Conservation (phyloP, 2,888 invertebrate genomes). For the Caenorhabditis macrosperma region DNA sequence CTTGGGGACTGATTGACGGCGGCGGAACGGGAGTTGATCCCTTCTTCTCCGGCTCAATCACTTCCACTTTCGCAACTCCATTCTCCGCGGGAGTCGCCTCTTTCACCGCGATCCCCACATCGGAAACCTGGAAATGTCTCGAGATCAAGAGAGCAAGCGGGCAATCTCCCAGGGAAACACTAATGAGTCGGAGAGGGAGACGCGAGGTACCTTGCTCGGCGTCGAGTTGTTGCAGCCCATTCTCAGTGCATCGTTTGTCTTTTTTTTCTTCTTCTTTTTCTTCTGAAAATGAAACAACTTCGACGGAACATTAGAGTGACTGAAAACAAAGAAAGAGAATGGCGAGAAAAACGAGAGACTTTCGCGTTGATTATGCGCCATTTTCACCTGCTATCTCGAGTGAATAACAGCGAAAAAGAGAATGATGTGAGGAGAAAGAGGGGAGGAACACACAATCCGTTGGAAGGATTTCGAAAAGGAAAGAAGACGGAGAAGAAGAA, state of each 20-base stretch:
- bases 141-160: no score
- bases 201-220: slow-evolving; percentile 24
- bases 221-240: slow-evolving; percentile 55
- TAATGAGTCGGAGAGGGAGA: background rate
- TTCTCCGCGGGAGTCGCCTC: slow-evolving; percentile 1
- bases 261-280: background rate
- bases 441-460: slow-evolving; percentile 19
- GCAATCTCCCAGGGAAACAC: no score
- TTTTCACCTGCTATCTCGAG: background rate
- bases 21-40: slow-evolving; percentile 33
- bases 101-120: slow-evolving; percentile 9
- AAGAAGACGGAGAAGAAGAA: background rate
- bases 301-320: background rate
- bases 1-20: slow-evolving; percentile 14
- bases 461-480: slow-evolving; percentile 14
- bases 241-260: slow-evolving; percentile 14
- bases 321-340: background rate
- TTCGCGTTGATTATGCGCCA: background rate
- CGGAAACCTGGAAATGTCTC: slow-evolving; percentile 25
- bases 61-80: slow-evolving; percentile 7
- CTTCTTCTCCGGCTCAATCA: slow-evolving; percentile 13
- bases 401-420: background rate
- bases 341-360: background rate
- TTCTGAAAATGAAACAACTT: background rate
- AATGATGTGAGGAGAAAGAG: background rate